Evolutionary conservation across 2,888 invertebrate species (phyloP), one percentile per base, ranked within the genome.

Genomic region (Drosophila greeni): DNA sequence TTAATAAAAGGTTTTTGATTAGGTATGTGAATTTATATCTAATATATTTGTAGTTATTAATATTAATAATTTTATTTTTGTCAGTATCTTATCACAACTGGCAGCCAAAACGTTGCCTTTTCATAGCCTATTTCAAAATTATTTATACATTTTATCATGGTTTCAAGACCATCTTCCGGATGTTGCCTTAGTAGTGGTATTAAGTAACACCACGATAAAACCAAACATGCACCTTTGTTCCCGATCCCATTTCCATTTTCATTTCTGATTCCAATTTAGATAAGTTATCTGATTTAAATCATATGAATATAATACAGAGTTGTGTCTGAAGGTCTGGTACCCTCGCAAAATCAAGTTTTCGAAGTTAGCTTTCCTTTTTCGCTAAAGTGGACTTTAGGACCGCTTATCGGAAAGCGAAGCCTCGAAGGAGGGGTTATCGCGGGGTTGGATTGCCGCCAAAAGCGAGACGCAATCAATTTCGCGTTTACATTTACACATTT

Each of bases 361-460:
- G 4, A 23, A 23, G n/a, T 8, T 8, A 29, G 52, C 29, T 12
- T 37, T 29, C 26, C 36, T 16, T 29, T 56, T 39, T 31, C 23
- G 20, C 6, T 8, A 39, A 31, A 14, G 11, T 39, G 31, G 53
- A 53, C 56, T 60, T 60, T 60, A 45, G 59, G 59, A 31, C 40
- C n/a, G 29, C 47, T 66, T 66, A 66, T 66, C 66, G 51, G 47
- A 18, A 14, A 11, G 29, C 26, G 20, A 20, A 29, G 18, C 16
- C 4, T 40, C 23, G 1, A 18, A 29, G 43, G 53, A 24, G 36
- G 29, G 40, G 58, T 58, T 66, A 66, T 56, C 57, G 49, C 39
- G 34, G 43, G 45, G 51, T 42, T 56, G 53, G 43, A 48, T 34
- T 47, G 61, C 55, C 55, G 59, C 48, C 59, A 66, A 68, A 66